Conservation (phyloP, 2,888 invertebrate species). For the Eupithecia subumbrata region DNA sequence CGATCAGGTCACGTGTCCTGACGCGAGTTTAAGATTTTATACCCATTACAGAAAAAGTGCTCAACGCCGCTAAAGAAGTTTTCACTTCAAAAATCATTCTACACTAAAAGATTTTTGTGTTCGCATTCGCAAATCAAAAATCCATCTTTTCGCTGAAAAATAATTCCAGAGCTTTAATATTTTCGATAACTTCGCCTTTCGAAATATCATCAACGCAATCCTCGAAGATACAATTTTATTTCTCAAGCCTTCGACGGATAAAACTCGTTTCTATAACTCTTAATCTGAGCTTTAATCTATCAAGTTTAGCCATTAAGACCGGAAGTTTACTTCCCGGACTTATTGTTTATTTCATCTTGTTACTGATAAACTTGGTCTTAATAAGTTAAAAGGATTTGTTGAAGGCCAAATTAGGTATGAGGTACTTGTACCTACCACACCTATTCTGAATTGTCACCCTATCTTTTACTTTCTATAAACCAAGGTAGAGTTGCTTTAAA, state of each 20-base stretch:
- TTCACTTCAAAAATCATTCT: no score
- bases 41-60: no score
- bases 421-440: neutral
- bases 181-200: conserved; percentile 3
- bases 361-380: conserved; percentile 9
- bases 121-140: neutral
- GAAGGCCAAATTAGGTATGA: neutral
- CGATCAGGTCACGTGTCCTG: no score
- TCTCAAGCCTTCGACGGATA: conserved; percentile 41
- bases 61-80: no score
- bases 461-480: neutral
- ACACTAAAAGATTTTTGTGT: no score
- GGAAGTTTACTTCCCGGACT: conserved; percentile 36
- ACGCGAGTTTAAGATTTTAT: no score
- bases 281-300: conserved; percentile 44
- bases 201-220: conserved; percentile 14
- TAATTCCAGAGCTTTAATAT: neutral
- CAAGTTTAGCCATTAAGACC: conserved; percentile 42
- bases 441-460: neutral
- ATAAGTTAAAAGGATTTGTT: neutral
- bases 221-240: conserved; percentile 47
- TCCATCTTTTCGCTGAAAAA: neutral
- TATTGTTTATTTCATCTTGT: conserved; percentile 38
- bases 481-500: no score
- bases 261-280: conserved; percentile 41